Percentiles rank a stretch among this genome's conserved stretches.
These are phyloP conservation scores for Tragelaphus buxtoni DNA, from an alignment of 2,113 vertebrate species.

Conservation along the genomic window DNA sequence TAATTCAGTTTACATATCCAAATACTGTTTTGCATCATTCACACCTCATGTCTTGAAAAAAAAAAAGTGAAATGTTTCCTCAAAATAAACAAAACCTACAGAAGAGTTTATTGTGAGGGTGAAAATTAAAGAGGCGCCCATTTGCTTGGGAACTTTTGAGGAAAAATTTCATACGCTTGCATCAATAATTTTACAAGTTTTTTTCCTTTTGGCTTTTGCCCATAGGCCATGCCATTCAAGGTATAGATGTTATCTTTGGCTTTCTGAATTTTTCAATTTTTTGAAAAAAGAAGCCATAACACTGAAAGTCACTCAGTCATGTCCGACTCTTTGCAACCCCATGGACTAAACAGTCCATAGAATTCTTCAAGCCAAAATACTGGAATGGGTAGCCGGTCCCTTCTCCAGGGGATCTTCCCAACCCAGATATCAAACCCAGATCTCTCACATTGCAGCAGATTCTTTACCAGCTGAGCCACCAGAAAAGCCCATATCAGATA, in stretches of 20 bases:
- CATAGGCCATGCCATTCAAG: background rate
- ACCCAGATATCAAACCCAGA: background rate
- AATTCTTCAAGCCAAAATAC: background rate
- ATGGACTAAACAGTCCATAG: background rate
- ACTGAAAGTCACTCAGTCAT: background rate
- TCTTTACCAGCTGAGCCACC: background rate
- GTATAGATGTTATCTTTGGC: background rate
- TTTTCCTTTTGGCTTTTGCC: background rate
- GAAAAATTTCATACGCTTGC: conserved; percentile 62
- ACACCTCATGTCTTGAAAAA: conserved; percentile 76
- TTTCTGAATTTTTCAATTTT: conserved; percentile 34
- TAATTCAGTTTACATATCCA: conserved; percentile 73
- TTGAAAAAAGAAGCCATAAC: background rate
- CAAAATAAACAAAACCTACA: conserved; percentile 80
- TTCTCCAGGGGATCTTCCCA: background rate
- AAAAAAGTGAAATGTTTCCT: conserved; percentile 79
- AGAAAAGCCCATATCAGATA: background rate
- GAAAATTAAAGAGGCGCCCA: conserved; percentile 59
- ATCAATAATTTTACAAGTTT: conserved; percentile 56
- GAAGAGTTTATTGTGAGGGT: conserved; percentile 71
- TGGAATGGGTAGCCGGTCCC: background rate
- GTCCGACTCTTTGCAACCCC: background rate
- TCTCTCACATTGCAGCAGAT: background rate
- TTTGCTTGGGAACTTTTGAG: conserved; percentile 66
- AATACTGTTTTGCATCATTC: conserved; percentile 79